Conservation (phyloP, 2,113 vertebrate species). For the Oxyura jamaicensis region DNA sequence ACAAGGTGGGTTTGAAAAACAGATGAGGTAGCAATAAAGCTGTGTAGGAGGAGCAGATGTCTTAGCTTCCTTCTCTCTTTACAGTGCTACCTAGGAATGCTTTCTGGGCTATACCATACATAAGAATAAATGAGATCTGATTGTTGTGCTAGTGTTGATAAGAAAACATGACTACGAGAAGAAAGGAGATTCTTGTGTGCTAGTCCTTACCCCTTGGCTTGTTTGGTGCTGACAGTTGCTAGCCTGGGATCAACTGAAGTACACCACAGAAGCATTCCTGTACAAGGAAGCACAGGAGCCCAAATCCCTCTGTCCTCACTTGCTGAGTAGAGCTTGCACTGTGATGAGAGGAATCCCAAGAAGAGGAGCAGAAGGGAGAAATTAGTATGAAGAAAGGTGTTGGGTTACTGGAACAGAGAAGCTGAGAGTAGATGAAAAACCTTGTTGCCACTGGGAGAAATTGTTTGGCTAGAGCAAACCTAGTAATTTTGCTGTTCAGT, state of each 20-base stretch:
- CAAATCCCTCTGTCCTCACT: neutral
- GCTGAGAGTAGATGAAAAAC: neutral
- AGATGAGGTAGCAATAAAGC: neutral
- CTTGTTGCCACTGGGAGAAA: neutral
- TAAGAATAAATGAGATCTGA: neutral
- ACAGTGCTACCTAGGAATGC: neutral
- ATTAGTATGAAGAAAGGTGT: neutral
- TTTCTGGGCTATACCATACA: neutral
- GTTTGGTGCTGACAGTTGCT: neutral
- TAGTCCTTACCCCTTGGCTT: neutral
- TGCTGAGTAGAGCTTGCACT: neutral
- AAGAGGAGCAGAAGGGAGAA: neutral
- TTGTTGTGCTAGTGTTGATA: neutral
- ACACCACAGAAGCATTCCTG: neutral
- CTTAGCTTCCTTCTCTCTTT: conserved; percentile 20
- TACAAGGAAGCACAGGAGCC: neutral
- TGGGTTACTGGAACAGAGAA: neutral
- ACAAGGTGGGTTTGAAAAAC: neutral
- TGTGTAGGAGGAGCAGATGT: neutral
- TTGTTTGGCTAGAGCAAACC: neutral
- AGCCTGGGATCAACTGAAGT: neutral
- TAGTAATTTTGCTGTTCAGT: neutral
- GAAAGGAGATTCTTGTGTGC: neutral
- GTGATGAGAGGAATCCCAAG: neutral
- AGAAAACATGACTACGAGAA: neutral